Evolutionary conservation across 1,140 invertebrate species (phyloP).

Genomic region (Triops cancriformis): DNA sequence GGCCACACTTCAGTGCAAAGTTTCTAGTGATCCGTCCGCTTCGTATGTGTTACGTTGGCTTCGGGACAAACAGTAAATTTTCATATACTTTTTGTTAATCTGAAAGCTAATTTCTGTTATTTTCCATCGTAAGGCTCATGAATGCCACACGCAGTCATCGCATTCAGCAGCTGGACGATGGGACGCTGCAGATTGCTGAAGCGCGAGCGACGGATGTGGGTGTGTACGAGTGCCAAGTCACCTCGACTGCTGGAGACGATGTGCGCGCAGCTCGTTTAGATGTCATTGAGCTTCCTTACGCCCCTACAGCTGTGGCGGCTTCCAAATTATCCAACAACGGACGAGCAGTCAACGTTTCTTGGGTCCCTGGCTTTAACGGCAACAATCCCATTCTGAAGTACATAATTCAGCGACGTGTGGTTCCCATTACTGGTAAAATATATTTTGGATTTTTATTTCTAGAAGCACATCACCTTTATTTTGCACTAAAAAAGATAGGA

Average conservation of each 20-base stretch:
- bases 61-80: constrained; percentile 64
- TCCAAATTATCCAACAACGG: constrained; percentile 41
- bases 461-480: too few species aligned
- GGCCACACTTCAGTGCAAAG: constrained; percentile 82
- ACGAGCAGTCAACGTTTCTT: constrained; percentile 72
- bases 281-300: constrained; percentile 88
- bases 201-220: constrained; percentile 63
- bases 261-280: constrained; percentile 70
- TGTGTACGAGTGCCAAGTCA: constrained; percentile 69
- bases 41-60: constrained; percentile 86
- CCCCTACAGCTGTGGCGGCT: constrained; percentile 77
- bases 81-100: not conserved
- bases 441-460: not conserved
- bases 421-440: constrained; percentile 64
- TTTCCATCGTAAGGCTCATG: constrained; percentile 39
- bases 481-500: too few species aligned
- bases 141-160: constrained; percentile 46
- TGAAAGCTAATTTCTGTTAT: not conserved
- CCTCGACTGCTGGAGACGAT: constrained; percentile 83
- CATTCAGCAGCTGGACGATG: constrained; percentile 61
- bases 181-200: constrained; percentile 66
- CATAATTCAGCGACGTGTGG: constrained; percentile 81
- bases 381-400: constrained; percentile 90
- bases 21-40: constrained; percentile 84
- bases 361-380: constrained; percentile 93